Conservation (phyloP, 2,888 invertebrate species). For the Tetranychus truncatus region DNA sequence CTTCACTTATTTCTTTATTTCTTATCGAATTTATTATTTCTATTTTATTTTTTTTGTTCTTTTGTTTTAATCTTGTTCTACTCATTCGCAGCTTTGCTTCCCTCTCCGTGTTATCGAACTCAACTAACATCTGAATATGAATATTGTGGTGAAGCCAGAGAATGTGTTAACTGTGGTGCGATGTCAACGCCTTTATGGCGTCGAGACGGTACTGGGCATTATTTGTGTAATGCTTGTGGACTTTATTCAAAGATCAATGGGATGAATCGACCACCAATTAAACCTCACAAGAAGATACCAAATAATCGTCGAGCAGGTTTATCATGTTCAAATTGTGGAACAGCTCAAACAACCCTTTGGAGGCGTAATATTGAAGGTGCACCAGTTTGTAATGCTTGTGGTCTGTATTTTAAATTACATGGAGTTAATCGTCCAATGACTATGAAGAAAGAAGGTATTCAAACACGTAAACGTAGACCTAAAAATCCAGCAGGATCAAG, state of each 20-base stretch:
- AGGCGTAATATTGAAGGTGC: constrained; percentile 79
- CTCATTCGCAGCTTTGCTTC: too few species aligned
- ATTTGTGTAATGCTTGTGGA: constrained; percentile 94
- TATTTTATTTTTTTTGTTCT: too few species aligned
- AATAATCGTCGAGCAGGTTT: constrained; percentile 46
- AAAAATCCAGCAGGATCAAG: too few species aligned
- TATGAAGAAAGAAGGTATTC: constrained; percentile 10
- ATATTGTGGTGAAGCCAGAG: constrained; percentile 20
- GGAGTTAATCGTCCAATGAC: constrained; percentile 57
- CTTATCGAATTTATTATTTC: background rate
- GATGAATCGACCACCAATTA: constrained; percentile 60
- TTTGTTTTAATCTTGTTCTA: too few species aligned
- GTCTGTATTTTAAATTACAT: constrained; percentile 87
- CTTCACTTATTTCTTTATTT: background rate
- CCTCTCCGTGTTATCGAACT: too few species aligned
- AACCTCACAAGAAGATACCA: constrained; percentile 20
- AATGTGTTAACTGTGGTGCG: constrained; percentile 28
- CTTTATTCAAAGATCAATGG: constrained; percentile 98
- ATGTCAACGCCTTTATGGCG: constrained; percentile 24
- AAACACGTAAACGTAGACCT: too few species aligned
- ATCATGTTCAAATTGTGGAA: constrained; percentile 79
- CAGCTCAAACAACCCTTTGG: constrained; percentile 83
- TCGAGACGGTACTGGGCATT: constrained; percentile 63
- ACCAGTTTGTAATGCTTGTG: constrained; percentile 96
- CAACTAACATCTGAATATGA: constrained; percentile 1